Evolutionary conservation across 1,140 invertebrate species (phyloP), one percentile per base, ranked within the genome.

Genomic region (Medauroidea extradentata): DNA sequence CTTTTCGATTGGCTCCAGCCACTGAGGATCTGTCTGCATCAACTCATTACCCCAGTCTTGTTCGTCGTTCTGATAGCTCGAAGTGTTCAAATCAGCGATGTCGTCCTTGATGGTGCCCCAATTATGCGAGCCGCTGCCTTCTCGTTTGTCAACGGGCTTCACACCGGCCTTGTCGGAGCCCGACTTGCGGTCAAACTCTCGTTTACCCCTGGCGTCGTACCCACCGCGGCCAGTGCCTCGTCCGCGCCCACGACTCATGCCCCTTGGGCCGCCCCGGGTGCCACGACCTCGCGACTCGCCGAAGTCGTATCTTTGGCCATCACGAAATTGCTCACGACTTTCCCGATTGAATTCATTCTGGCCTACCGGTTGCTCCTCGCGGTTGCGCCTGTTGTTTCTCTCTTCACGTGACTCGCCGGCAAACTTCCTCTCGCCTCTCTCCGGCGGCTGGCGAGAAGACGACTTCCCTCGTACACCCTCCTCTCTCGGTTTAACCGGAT

Each of bases 51-150:
- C 65, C 69, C 70, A 73, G 50, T 60, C 65, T 50, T 69, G 58
- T 34, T 71, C 69, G n/a, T 60, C 23, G 50, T 39, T 34, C 27
- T 25, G 38, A 7, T 25, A 51, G 14, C 19, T 25, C 16, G 29
- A 24, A 19, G 53, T 54, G 21, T 54, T 39, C 8, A 59, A 29
- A 19, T 46, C 44, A 11, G 24, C 90, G 65, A 93, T 85, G 66
- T 95, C 91, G 78, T 96, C 93, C 73, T 91, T 93, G 65, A 93
- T 84, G 49, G 88, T 92, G 67, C 94, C 94, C 94, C 95, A 97
- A 75, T 97, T 98, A 76, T 94, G 91, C 67, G 92, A 86, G 56
- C 94, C 95, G 79, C 84, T 88, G 71, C 94, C 95, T 71, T 97
- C 94, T 64, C 90, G 87, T 78, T 98, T 97, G 70, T 97, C 94